Conservation (phyloP, 2,888 invertebrate species). For the Cosmopolites sordidus region DNA sequence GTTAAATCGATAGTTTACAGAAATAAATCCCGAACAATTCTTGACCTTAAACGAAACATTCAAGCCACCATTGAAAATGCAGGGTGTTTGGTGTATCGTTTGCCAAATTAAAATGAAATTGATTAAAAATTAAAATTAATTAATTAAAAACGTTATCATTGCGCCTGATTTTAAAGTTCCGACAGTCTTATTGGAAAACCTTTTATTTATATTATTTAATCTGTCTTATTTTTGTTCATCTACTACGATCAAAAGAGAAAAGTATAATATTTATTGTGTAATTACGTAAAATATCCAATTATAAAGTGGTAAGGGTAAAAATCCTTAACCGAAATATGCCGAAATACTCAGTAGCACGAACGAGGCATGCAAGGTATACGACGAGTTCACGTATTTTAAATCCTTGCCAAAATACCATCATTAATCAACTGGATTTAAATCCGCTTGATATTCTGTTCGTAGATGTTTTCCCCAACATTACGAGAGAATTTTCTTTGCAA, state of each 20-base stretch:
- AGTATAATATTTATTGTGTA: neutral
- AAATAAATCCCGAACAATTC: too few relatives aligned
- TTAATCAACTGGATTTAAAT: neutral
- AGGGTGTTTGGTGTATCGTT: too few relatives aligned
- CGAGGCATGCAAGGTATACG: constrained; percentile 5
- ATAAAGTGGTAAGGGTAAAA: neutral
- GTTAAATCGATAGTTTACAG: too few relatives aligned
- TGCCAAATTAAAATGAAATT: too few relatives aligned
- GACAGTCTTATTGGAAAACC: too few relatives aligned
- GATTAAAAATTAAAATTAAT: too few relatives aligned
- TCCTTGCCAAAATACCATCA: constrained; percentile 17
- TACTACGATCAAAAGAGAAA: neutral
- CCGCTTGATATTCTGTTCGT: constrained; percentile 1
- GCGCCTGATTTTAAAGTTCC: too few relatives aligned
- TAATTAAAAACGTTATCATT: too few relatives aligned
- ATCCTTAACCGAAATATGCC: neutral
- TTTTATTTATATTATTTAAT: too few relatives aligned
- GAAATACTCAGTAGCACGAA: neutral
- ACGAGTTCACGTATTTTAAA: constrained; percentile 9
- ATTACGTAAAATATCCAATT: neutral
- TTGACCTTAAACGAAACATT: too few relatives aligned
- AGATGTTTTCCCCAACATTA: constrained; percentile 5
- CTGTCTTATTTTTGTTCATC: neutral
- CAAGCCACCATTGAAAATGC: too few relatives aligned
- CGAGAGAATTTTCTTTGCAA: constrained; percentile 25